These are phyloP conservation scores for Drosophila sechellia DNA, from an alignment of 1,140 invertebrate genomes.

Conservation along the genomic window DNA sequence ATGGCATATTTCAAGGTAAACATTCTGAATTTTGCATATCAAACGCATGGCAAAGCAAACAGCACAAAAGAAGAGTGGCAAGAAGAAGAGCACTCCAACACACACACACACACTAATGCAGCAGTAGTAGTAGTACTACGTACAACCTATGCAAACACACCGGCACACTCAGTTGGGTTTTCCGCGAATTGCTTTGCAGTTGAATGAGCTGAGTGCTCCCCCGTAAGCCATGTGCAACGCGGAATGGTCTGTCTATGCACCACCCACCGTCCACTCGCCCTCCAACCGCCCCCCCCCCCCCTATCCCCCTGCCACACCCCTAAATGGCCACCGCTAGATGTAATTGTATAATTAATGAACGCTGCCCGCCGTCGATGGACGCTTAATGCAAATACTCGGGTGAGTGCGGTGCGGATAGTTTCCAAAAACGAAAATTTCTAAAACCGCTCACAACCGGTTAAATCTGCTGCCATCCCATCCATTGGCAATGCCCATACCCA, in stretches of 20 bases:
- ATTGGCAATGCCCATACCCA: constrained; percentile 1
- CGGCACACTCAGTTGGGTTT: constrained; percentile 33
- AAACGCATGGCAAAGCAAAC: constrained; percentile 42
- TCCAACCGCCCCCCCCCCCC: neutral
- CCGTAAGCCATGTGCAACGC: constrained; percentile 36
- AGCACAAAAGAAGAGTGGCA: constrained; percentile 15
- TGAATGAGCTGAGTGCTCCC: constrained; percentile 38
- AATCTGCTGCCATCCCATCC: constrained; percentile 38
- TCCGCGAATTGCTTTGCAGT: constrained; percentile 63
- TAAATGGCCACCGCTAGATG: constrained; percentile 50
- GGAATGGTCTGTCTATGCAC: constrained; percentile 15
- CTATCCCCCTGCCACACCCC: neutral
- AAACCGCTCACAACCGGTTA: constrained; percentile 60
- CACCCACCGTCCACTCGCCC: neutral
- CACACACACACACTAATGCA: neutral
- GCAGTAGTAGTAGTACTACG: neutral
- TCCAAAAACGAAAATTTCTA: constrained; percentile 27
- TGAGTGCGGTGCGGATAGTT: constrained; percentile 50
- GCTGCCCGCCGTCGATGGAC: constrained; percentile 15
- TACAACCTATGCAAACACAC: constrained; percentile 1
- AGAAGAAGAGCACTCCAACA: constrained; percentile 7
- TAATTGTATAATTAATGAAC: constrained; percentile 81
- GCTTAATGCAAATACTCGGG: constrained; percentile 48
- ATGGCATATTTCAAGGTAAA: constrained; percentile 81
- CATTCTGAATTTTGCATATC: constrained; percentile 71